Conservation (phyloP, 2,888 invertebrate species). For the Carcina quercana region DNA sequence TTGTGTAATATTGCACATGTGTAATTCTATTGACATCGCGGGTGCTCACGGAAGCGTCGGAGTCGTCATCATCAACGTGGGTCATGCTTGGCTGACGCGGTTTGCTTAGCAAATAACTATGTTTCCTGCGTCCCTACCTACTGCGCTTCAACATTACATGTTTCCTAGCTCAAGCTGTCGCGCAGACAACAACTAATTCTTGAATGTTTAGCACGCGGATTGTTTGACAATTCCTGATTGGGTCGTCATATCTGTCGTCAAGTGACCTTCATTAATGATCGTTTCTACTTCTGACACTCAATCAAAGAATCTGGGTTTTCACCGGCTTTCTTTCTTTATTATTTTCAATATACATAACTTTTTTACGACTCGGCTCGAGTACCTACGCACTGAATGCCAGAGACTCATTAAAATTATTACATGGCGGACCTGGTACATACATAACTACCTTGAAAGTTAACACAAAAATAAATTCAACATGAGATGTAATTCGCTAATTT, state of each 20-base stretch:
- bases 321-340: slow-evolving; percentile 2
- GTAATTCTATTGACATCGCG: slow-evolving; percentile 24
- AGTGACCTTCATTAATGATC: no score
- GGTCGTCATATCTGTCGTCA: no score
- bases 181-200: no score
- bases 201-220: no score
- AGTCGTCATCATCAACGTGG: slow-evolving; percentile 33
- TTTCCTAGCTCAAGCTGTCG: no score
- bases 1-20: slow-evolving; percentile 12
- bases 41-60: slow-evolving; percentile 39
- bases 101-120: slow-evolving; percentile 48
- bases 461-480: background rate
- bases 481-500: slow-evolving; percentile 13
- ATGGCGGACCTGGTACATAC: background rate
- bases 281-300: no score
- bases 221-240: no score
- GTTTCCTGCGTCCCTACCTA: slow-evolving; percentile 34
- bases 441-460: background rate
- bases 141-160: slow-evolving; percentile 12
- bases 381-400: slow-evolving; percentile 2
- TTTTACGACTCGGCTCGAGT: background rate
- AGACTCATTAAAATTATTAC: background rate
- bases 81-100: slow-evolving; percentile 50
- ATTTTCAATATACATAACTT: slow-evolving; percentile 1
- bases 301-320: no score